Percentiles rank a stretch among this genome's conserved stretches.
Evolutionary conservation across 2,113 vertebrate species (phyloP).

Genomic region (Zapus hudsonius): DNA sequence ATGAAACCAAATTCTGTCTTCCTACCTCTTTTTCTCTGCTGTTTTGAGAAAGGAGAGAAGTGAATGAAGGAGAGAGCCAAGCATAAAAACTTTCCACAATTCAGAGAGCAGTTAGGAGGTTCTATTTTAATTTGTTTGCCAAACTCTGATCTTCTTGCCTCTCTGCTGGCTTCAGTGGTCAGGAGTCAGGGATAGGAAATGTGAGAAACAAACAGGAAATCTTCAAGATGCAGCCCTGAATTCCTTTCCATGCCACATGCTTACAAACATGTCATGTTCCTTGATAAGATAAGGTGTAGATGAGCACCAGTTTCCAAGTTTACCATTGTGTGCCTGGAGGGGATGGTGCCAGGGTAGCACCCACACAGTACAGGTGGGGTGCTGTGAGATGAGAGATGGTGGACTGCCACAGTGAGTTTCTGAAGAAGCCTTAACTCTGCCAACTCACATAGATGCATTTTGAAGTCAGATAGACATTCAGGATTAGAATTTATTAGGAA

Average conservation of each 20-base stretch:
- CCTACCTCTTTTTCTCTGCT: not conserved
- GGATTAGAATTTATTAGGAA: not conserved
- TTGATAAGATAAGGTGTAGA: not conserved
- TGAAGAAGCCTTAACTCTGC: not conserved
- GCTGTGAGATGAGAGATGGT: not conserved
- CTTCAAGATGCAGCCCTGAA: not conserved
- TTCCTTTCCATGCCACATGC: not conserved
- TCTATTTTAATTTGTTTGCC: conserved; percentile 7
- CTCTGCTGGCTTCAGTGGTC: conserved; percentile 11
- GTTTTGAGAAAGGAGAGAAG: not conserved
- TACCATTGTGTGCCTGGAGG: not conserved
- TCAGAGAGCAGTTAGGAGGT: not conserved
- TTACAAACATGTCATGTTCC: conserved; percentile 46
- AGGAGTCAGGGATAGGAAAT: not conserved
- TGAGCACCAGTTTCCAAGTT: not conserved
- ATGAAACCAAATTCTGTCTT: not conserved
- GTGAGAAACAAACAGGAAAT: conserved; percentile 36
- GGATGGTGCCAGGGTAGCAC: not conserved
- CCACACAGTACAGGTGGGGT: not conserved
- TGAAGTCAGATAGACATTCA: not conserved
- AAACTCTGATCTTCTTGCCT: not conserved
- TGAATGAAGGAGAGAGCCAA: not conserved
- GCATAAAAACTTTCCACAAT: not conserved
- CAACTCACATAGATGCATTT: not conserved
- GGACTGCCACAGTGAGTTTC: not conserved